phyloP scores from a whole-genome alignment of 2,797 vertebrate genomes.

The Artibeus lituratus region DNA sequence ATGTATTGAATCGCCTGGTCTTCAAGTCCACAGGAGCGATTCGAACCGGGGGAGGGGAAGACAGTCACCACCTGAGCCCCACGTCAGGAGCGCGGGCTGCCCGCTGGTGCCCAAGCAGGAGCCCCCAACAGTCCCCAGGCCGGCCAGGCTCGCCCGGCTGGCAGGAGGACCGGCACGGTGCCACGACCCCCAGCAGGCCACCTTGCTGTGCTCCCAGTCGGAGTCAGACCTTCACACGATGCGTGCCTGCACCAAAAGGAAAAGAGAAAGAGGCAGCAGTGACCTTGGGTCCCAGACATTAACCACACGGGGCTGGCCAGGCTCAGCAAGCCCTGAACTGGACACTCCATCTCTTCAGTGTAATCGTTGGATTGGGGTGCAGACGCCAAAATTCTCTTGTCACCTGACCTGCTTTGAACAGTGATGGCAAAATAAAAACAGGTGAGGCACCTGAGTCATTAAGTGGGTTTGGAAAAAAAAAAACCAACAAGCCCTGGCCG shows the following conservation, averaged over 20 bases:
- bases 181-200: neutral
- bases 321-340: neutral
- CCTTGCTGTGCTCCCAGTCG: neutral
- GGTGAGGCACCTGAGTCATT: neutral
- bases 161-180: neutral
- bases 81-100: neutral
- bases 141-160: neutral
- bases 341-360: neutral
- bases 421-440: constrained; percentile 16
- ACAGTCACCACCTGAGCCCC: neutral
- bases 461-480: neutral
- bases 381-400: neutral
- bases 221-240: constrained; percentile 1
- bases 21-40: constrained; percentile 16
- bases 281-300: neutral
- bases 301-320: neutral
- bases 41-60: neutral
- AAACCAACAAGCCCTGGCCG: too few species aligned
- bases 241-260: neutral
- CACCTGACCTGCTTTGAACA: neutral
- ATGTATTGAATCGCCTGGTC: constrained; percentile 47
- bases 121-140: neutral
- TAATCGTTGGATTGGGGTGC: neutral
- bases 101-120: neutral
- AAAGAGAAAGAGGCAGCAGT: neutral